Evolutionary conservation across 2,797 vertebrate genomes (phyloP).

Genomic region (Phalanger gymnotis): DNA sequence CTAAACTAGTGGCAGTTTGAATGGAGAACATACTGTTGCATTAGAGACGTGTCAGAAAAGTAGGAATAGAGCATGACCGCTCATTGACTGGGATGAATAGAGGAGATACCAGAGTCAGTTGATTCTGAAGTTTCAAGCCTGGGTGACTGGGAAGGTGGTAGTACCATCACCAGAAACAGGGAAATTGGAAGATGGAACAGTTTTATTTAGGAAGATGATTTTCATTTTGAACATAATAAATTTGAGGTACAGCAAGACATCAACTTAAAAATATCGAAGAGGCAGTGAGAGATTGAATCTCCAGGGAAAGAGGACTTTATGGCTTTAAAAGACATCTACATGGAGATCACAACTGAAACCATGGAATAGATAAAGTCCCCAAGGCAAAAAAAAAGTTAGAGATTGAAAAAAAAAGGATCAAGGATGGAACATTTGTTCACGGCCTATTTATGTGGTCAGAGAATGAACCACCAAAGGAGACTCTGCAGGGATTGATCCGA

Average conservation of each 20-base stretch:
- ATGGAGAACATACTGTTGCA: not conserved
- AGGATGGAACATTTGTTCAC: not conserved
- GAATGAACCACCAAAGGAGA: not conserved
- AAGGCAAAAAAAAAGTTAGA: not conserved
- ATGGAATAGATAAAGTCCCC: not conserved
- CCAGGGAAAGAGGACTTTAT: not conserved
- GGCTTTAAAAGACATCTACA: not conserved
- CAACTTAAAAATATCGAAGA: not conserved
- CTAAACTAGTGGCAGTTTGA: not conserved
- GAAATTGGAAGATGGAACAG: not conserved
- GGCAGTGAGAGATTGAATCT: not conserved
- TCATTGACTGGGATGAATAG: not conserved
- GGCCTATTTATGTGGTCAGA: too few relatives aligned
- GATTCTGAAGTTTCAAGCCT: not conserved
- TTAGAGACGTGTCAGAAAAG: not conserved
- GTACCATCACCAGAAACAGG: not conserved
- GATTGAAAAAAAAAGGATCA: not conserved
- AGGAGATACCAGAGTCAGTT: not conserved
- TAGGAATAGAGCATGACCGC: not conserved
- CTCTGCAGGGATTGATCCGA: too few relatives aligned
- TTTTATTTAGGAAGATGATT: not conserved
- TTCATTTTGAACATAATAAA: not conserved
- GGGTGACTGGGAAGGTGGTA: not conserved
- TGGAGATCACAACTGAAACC: not conserved
- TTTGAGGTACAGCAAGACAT: not conserved